Base-by-base conservation (phyloP, 2,888 invertebrate genomes). In the Didymodactylos carnosus region DNA sequence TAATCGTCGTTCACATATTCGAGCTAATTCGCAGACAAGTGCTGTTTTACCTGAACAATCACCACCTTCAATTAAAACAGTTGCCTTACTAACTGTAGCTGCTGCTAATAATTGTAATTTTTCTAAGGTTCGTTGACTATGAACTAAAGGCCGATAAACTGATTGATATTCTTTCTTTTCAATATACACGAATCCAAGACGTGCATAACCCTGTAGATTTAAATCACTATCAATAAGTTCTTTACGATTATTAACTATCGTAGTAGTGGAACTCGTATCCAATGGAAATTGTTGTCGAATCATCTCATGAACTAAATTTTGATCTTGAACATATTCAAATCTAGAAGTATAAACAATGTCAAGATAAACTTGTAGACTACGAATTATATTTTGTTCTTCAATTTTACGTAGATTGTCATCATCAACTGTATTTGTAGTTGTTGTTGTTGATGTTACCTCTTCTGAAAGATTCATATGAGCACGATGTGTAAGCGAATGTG, bases 1-100 rank as follows among this genome's bases (percentile, higher is more conserved):
- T 41, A 99, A 85, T 80, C 89, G 91, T 78, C 91, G 89, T 0
- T 91, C 84, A 83, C 77, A 35, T 78, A 77, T 39, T 72, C 69
- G 69, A 70, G 43, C 41, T 16, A 43, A 19, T 29, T 35, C 41
- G n/a, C 41, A 70, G 7, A 53, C 14, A 29, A 29, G 5, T 25
- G 53, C 29, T 6, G 29, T 53, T 53, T 53, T 53, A 29, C 53
- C 53, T 14, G 53, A 25, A 19, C 29, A 29, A 29, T 29, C 29
- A 29, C 14, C 29, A 19, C 53, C 53, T 29, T 29, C 53, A 8
- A 53, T 29, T 29, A 53, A 29, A 19, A 29, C 29, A 14, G 53
- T 29, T 53, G 29, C 29, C 8, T 53, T 53, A 53, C 53, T 53
- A 19, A 29, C 29, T 29, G 29, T 53, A 3, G 53, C 53, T 29